phyloP scores from a whole-genome alignment of 2,888 invertebrate species.

The Smittia aterrima region DNA sequence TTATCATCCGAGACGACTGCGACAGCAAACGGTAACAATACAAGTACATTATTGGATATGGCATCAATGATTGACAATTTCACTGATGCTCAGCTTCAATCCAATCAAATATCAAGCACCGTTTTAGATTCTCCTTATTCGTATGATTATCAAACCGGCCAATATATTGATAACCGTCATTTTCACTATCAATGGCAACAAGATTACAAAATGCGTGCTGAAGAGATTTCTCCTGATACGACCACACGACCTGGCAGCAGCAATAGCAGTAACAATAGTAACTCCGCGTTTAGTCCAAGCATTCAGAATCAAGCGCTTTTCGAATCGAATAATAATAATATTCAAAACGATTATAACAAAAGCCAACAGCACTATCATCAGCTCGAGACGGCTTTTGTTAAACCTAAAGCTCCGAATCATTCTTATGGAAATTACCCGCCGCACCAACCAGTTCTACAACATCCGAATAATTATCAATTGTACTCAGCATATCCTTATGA shows the following conservation, averaged over 20 bases:
- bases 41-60: conserved; percentile 64
- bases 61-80: conserved; percentile 75
- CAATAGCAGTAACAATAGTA: conserved; percentile 53
- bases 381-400: conserved; percentile 49
- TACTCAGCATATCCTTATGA: conserved; percentile 54
- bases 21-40: conserved; percentile 50
- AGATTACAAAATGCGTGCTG: conserved; percentile 44
- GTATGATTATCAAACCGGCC: conserved; percentile 60
- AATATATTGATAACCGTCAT: conserved; percentile 62
- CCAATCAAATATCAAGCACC: conserved; percentile 81
- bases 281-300: conserved; percentile 53
- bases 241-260: conserved; percentile 60
- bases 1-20: conserved; percentile 46
- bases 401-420: conserved; percentile 52
- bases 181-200: conserved; percentile 62
- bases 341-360: conserved; percentile 24
- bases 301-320: conserved; percentile 44
- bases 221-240: conserved; percentile 73
- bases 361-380: conserved; percentile 53
- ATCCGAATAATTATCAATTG: conserved; percentile 54
- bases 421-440: conserved; percentile 42
- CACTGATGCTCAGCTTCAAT: conserved; percentile 75
- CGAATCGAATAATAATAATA: conserved; percentile 10
- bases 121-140: conserved; percentile 70
- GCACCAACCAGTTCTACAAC: conserved; percentile 46